phyloP scores from a whole-genome alignment of 2,113 vertebrate genomes.

The Kobus ellipsiprymnus region DNA sequence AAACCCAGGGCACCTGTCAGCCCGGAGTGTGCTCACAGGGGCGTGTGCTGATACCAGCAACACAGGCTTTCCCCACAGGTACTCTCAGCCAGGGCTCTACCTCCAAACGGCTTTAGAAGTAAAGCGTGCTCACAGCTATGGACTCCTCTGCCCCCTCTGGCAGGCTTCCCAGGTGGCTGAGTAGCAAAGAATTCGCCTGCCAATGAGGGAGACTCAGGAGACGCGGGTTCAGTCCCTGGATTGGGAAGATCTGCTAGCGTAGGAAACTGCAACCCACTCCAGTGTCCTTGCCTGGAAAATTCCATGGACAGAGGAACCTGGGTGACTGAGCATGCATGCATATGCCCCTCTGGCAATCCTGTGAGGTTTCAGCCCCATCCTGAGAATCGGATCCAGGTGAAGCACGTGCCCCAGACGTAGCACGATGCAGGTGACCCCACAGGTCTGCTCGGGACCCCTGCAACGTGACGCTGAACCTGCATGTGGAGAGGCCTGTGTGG shows the following conservation, averaged over 20 bases:
- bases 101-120: neutral
- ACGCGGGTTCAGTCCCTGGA: neutral
- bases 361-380: neutral
- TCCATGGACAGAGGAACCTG: neutral
- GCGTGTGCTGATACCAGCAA: accelerated
- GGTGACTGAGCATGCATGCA: neutral
- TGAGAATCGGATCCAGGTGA: neutral
- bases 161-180: neutral
- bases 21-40: neutral
- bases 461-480: neutral
- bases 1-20: too few species aligned
- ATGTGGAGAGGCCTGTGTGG: accelerated
- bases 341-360: neutral
- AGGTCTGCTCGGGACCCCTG: neutral
- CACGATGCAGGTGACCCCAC: accelerated
- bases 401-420: neutral
- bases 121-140: accelerated
- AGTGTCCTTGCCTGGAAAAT: neutral
- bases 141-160: neutral
- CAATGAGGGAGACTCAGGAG: neutral
- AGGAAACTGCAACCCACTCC: neutral
- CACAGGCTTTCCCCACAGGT: accelerated
- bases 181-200: neutral
- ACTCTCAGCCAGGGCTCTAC: neutral
- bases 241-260: neutral